Percentiles rank a stretch among this genome's conserved stretches.
phyloP scores from a whole-genome alignment of 2,888 invertebrate species.

The Drosophila hamatofila region DNA sequence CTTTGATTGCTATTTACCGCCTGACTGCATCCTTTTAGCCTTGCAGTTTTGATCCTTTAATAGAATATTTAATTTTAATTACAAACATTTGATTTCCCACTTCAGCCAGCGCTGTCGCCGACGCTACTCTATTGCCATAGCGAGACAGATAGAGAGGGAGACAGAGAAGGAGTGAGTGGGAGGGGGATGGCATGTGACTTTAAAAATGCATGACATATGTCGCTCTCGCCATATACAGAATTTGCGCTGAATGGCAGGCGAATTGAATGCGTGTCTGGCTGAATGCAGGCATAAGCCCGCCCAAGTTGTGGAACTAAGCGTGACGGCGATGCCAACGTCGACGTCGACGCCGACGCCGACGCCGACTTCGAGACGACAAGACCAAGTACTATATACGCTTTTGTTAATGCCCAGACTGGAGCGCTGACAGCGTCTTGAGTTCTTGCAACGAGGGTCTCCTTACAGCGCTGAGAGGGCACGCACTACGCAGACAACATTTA shows the following conservation, averaged over 20 bases:
- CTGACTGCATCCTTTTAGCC: conserved; percentile 73
- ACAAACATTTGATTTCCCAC: conserved; percentile 82
- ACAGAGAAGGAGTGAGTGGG: not conserved
- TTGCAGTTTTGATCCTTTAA: conserved; percentile 81
- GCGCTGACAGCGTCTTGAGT: conserved; percentile 27
- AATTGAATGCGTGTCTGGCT: conserved; percentile 67
- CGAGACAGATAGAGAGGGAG: not conserved
- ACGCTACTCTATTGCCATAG: conserved; percentile 2
- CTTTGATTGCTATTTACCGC: conserved; percentile 79
- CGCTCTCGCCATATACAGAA: conserved; percentile 16
- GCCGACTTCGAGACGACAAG: conserved; percentile 22
- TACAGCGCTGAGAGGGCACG: not conserved
- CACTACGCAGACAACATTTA: conserved; percentile 6
- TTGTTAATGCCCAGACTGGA: conserved; percentile 37
- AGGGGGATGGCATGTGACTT: conserved; percentile 18
- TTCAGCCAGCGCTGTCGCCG: conserved; percentile 63
- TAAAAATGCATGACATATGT: conserved; percentile 73
- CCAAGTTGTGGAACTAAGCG: conserved; percentile 50
- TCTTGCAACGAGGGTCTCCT: conserved; percentile 13
- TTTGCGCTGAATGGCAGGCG: conserved; percentile 61
- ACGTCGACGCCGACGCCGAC: conserved; percentile 11
- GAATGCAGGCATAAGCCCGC: conserved; percentile 66
- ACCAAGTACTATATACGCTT: conserved; percentile 12
- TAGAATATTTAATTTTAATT: conserved; percentile 81
- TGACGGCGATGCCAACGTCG: conserved; percentile 29